phyloP scores from a whole-genome alignment of 2,888 invertebrate species.

The Acanthopleura granulata region DNA sequence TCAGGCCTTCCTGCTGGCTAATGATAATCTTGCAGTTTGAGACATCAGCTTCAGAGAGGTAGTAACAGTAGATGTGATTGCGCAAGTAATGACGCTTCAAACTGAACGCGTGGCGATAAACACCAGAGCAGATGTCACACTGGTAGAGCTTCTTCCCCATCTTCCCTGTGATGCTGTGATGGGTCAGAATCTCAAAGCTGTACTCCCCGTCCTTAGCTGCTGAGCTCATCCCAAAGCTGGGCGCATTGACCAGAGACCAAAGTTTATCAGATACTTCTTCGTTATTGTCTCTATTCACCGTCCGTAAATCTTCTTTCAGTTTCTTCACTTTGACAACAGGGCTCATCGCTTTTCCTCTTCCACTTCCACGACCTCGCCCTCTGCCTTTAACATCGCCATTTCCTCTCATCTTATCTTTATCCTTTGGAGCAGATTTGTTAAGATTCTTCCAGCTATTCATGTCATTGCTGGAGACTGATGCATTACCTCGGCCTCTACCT shows the following conservation, averaged over 20 bases:
- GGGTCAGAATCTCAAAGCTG: not conserved
- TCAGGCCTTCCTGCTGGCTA: constrained; percentile 25
- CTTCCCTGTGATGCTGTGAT: not conserved
- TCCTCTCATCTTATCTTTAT: not conserved
- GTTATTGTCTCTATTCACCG: not conserved
- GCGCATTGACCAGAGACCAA: not conserved
- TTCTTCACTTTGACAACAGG: not conserved
- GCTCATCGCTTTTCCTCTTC: not conserved
- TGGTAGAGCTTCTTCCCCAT: constrained; percentile 70
- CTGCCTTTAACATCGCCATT: not conserved
- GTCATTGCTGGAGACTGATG: not conserved
- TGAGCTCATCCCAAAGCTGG: not conserved
- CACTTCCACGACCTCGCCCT: constrained; percentile 2
- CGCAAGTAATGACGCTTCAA: constrained; percentile 72
- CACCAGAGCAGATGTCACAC: constrained; percentile 72
- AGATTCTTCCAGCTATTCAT: not conserved
- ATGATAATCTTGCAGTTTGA: constrained; percentile 69
- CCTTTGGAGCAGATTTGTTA: too few species aligned
- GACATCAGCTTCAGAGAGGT: constrained; percentile 69
- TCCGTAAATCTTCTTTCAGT: too few species aligned
- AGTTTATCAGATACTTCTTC: not conserved
- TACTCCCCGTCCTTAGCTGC: not conserved
- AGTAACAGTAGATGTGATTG: constrained; percentile 71
- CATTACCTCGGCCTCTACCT: not conserved
- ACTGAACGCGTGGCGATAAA: constrained; percentile 72